Evolutionary conservation across 2,888 invertebrate genomes (phyloP).

Genomic region (Caenorhabditis zanzibari): DNA sequence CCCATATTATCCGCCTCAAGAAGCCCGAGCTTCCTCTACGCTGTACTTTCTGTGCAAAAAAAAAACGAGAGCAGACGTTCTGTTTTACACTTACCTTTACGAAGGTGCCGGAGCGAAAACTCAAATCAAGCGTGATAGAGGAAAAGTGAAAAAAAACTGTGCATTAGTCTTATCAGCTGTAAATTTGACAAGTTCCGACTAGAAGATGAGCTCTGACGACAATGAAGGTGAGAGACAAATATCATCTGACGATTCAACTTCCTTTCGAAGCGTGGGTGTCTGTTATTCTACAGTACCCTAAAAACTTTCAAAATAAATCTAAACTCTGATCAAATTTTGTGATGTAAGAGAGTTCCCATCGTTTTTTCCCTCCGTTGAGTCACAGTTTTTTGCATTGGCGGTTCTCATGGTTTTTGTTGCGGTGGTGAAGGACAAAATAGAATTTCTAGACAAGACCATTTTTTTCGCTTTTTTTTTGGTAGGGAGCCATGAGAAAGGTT

Average conservation of each 20-base stretch:
- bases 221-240: conserved; percentile 29
- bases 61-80: conserved; percentile 18
- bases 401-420: neutral
- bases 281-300: neutral
- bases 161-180: conserved; percentile 37
- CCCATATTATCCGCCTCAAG: conserved; percentile 1
- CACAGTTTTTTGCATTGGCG: neutral
- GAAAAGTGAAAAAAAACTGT: conserved; percentile 37
- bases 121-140: conserved; percentile 14
- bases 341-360: neutral
- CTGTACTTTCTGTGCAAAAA: conserved; percentile 15
- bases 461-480: neutral
- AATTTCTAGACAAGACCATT: neutral
- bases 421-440: neutral
- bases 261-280: neutral
- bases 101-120: conserved; percentile 16
- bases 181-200: conserved; percentile 2
- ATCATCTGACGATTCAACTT: neutral
- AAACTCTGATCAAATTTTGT: neutral
- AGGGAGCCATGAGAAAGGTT: neutral
- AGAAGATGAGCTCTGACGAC: conserved; percentile 36
- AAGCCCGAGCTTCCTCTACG: neutral
- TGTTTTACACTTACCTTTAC: conserved; percentile 26
- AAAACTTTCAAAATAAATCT: neutral
- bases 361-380: too few species aligned